Evolutionary conservation across 2,888 invertebrate species (phyloP), one percentile per base, ranked within the genome.

Genomic region (Eristalis tenax): DNA sequence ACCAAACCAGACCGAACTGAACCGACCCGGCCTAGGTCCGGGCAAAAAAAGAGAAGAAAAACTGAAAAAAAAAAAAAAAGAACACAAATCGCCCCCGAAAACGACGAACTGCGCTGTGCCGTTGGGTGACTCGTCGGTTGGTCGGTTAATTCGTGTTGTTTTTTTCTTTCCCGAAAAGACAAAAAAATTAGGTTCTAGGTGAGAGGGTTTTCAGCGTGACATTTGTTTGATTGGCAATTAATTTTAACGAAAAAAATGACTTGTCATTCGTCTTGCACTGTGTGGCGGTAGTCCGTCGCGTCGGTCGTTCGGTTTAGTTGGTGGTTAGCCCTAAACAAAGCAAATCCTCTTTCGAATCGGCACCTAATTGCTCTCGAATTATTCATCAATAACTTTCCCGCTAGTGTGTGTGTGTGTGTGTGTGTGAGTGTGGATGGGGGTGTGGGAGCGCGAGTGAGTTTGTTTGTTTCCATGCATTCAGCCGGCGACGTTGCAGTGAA

Each of bases 141-240:
- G 35, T 35, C 35, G 35, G 35, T 11, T 35, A 4, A 11, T 10
- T n/a, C n/a, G n/a, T n/a, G n/a, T n/a, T n/a, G n/a, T n/a, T 11
- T 2, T 1, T 35, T 2, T 66, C 2, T 26, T 26, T 26, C 26
- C 1, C 11, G 28, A 4, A 15, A 43, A 2, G 5, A 3, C 2
- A 1, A 13, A 13, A 40, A 15, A 11, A 11, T 40, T 1, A 65
- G 50, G 71, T 80, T 84, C 71, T 56, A 71, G 68, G 56, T 63
- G 73, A 77, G 73, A 69, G 71, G 63, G 57, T 73, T n/a, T 40
- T 28, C 43, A 65, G 64, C 43, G 64, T 76, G 70, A 70, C 82
- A 76, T 82, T 82, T 82, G 76, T 82, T 76, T 71, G 82, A 82
- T 76, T 76, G 61, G 50, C 76, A 71, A 82, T 82, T 82, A 76